phyloP scores from a whole-genome alignment of 2,113 vertebrate genomes.

The Calidris pugnax region DNA sequence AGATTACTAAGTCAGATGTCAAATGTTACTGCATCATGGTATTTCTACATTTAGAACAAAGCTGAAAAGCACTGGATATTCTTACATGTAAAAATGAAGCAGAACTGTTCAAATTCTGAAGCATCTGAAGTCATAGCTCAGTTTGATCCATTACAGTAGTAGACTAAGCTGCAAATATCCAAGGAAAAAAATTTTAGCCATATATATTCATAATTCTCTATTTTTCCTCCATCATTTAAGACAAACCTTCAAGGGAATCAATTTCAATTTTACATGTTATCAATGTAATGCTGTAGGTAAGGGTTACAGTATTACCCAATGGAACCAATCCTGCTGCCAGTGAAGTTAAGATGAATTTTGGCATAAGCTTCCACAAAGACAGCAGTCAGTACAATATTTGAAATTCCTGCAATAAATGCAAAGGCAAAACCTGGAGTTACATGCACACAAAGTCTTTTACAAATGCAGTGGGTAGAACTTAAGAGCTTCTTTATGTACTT shows the following conservation, averaged over 20 bases:
- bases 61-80: not conserved
- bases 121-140: not conserved
- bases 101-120: not conserved
- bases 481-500: not conserved
- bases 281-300: not conserved
- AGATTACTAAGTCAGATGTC: not conserved
- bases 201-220: not conserved
- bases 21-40: not conserved
- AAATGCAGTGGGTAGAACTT: not conserved
- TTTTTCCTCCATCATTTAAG: not conserved
- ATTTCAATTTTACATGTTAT: not conserved
- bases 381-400: not conserved
- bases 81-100: not conserved
- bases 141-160: not conserved
- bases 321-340: not conserved
- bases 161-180: not conserved
- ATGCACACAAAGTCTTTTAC: not conserved
- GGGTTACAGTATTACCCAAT: not conserved
- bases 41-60: not conserved
- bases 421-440: not conserved
- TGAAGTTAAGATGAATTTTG: not conserved
- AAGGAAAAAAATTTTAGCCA: not conserved
- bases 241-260: not conserved
- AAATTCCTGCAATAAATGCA: not conserved
- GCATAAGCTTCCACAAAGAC: not conserved